Base-by-base conservation (phyloP, 2,797 vertebrate species). In the Coregonus ussuriensis region DNA sequence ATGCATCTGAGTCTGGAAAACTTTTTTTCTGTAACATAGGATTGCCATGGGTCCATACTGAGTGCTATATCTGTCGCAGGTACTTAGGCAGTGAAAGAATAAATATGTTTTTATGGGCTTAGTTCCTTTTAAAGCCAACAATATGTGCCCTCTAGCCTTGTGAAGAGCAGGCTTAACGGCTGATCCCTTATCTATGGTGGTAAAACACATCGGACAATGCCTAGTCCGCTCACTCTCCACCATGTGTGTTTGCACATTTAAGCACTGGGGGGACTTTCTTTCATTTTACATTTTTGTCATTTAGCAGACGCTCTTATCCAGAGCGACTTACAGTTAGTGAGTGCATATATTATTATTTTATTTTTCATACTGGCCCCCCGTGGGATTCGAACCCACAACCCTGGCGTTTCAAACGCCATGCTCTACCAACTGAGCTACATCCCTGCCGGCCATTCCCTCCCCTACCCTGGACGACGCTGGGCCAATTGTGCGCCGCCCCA, bases 81-180 rank as follows among this genome's bases (percentile, higher is more conserved):
- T 65, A 68, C 47, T 77, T 78, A 37, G 79, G 84, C 81, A 79
- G 82, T 87, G 88, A 90, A 87, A 86, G 75, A 86, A 72, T 0
- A 82, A 71, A 74, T 71, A 47, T 78, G 77, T 78, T 81, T 88
- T 86, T 88, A 90, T 85, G 84, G 85, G 77, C 82, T 77, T 65
- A 77, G 81, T 76, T 72, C 21, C 72, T 73, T 31, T 33, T 35
- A 67, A 67, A 41, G 37, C 6, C 6, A 41, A 41, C 6, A 41
- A 2, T 41, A 41, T 56, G 53, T 56, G 4, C 18, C 53, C 16
- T 56, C 18, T 56, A 56, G 53, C 16, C 68, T 88, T 89, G 88
- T 83, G 86, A 87, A 90, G 83, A 78, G 87, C 81, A 71, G 74
- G 82, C 81, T 84, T 90, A 88, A 91, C 85, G 90, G 88, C 80